Conservation (phyloP, 2,797 vertebrate genomes). For the Darevskia nairensis region DNA sequence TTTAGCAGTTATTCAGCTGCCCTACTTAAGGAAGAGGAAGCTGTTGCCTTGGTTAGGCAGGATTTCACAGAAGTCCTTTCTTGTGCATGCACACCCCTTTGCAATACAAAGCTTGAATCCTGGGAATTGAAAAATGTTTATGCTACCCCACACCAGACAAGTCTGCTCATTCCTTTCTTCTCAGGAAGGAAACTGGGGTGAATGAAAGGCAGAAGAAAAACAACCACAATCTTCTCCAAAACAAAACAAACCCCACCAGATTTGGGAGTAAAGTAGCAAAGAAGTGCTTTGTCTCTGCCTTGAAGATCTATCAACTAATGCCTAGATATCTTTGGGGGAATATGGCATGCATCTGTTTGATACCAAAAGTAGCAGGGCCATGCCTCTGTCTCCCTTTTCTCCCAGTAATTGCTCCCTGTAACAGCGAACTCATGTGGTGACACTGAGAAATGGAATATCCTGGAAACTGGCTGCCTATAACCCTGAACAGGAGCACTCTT, state of each 20-base stretch:
- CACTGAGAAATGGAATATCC: not conserved
- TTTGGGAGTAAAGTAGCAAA: not conserved
- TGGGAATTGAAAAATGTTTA: conserved; percentile 32
- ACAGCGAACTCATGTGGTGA: not conserved
- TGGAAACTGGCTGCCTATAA: not conserved
- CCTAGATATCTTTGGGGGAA: not conserved
- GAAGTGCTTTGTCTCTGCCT: not conserved
- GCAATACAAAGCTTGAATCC: conserved; percentile 33
- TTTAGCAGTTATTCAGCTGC: conserved; percentile 39
- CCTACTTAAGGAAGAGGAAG: conserved; percentile 46
- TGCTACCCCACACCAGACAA: conserved; percentile 18
- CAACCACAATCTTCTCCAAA: no score
- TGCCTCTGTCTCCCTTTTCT: not conserved
- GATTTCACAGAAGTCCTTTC: no score
- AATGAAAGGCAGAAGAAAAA: not conserved
- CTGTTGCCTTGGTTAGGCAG: no score
- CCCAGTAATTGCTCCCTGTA: not conserved
- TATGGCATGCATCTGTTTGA: no score
- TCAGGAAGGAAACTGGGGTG: conserved; percentile 8
- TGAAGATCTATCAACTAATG: not conserved
- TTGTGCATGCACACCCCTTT: no score
- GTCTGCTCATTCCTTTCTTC: conserved; percentile 4
- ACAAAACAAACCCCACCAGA: not conserved
- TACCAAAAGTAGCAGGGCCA: not conserved
- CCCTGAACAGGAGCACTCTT: not conserved